Evolutionary conservation across 2,113 vertebrate species (phyloP).

Genomic region (Eretmochelys imbricata): DNA sequence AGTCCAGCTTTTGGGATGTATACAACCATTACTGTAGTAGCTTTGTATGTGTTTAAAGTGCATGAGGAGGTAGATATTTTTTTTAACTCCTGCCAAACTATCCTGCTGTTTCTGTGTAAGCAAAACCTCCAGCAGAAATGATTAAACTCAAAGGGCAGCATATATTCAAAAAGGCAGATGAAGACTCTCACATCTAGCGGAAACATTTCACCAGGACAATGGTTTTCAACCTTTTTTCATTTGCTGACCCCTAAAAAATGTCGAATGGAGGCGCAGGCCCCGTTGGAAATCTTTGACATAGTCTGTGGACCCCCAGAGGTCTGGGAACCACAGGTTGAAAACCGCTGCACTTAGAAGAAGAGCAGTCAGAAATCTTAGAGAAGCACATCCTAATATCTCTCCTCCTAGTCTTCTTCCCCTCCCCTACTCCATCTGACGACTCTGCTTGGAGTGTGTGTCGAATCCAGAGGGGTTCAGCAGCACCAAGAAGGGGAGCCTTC

Average conservation of each 20-base stretch:
- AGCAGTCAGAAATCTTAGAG: neutral
- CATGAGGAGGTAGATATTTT: slow-evolving; percentile 57
- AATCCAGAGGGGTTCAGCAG: slow-evolving; percentile 28
- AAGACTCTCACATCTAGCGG: slow-evolving; percentile 43
- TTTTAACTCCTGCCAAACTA: slow-evolving; percentile 61
- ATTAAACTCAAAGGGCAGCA: slow-evolving; percentile 69
- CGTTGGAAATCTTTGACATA: neutral
- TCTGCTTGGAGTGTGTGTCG: neutral
- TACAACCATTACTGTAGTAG: slow-evolving; percentile 53
- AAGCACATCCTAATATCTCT: slow-evolving; percentile 44
- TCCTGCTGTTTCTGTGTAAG: slow-evolving; percentile 66
- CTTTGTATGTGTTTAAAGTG: slow-evolving; percentile 53
- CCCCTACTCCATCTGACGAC: neutral
- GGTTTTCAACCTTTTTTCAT: neutral
- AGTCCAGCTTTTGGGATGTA: slow-evolving; percentile 58
- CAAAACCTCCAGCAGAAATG: slow-evolving; percentile 64
- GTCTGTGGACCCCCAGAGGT: neutral
- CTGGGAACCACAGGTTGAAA: neutral
- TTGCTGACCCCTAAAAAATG: neutral
- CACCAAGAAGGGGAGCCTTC: neutral
- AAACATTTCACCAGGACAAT: slow-evolving; percentile 57
- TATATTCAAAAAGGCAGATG: slow-evolving; percentile 36
- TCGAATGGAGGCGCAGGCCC: neutral
- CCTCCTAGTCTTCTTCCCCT: neutral
- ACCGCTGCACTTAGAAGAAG: neutral